Percentiles rank a stretch among this genome's conserved stretches.
Conservation (phyloP, 2,113 vertebrate species). For the Nansenia antarctica region DNA sequence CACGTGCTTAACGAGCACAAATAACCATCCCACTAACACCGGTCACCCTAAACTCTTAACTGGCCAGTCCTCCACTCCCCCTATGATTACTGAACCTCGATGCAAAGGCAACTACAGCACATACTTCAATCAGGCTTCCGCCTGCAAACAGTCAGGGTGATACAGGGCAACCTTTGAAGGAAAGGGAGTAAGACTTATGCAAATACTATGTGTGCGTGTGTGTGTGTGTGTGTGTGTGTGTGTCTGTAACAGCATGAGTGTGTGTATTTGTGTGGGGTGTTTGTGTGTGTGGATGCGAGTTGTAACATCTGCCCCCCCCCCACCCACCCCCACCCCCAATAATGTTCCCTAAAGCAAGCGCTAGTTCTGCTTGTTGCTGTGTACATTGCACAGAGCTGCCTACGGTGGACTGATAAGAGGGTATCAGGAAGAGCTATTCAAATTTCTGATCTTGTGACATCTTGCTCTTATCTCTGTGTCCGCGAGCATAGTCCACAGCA, state of each 20-base stretch:
- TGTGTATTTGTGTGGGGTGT: slow-evolving; percentile 3
- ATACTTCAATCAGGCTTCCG: background rate
- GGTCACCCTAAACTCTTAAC: background rate
- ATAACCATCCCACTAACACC: background rate
- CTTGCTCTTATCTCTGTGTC: background rate
- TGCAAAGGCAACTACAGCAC: background rate
- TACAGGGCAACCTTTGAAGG: slow-evolving; percentile 19
- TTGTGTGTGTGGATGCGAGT: slow-evolving; percentile 32
- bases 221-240: background rate
- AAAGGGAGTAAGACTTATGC: slow-evolving; percentile 51
- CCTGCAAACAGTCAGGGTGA: background rate
- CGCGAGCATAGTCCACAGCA: slow-evolving; percentile 28
- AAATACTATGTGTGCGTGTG: slow-evolving; percentile 3
- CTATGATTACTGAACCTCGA: background rate
- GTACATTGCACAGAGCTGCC: slow-evolving; percentile 6
- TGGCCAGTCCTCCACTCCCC: background rate
- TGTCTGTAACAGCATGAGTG: slow-evolving; percentile 17
- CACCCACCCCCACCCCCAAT: too few relatives aligned
- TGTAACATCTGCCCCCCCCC: slow-evolving; percentile 18
- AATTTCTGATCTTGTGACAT: too few relatives aligned
- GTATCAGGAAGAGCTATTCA: slow-evolving; percentile 26
- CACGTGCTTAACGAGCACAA: background rate
- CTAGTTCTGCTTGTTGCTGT: slow-evolving; percentile 33
- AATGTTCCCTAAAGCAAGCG: background rate
- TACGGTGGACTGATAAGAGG: slow-evolving; percentile 10